Evolutionary conservation across 2,888 invertebrate species (phyloP).

Genomic region (Ormia ochracea): DNA sequence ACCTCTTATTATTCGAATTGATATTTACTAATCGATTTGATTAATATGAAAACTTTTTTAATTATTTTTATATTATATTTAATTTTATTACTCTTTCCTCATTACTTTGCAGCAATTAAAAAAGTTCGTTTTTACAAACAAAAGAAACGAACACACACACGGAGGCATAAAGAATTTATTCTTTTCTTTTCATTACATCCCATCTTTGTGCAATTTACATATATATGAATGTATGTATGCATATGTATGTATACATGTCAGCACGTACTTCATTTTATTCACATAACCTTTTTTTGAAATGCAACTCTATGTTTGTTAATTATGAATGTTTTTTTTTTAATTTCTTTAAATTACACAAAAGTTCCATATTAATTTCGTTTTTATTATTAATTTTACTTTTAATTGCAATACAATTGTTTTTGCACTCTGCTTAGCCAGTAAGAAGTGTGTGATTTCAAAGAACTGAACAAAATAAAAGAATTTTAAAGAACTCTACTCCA

Average conservation of each 20-base stretch:
- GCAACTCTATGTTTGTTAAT: background rate
- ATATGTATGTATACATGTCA: background rate
- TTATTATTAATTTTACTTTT: conserved; percentile 35
- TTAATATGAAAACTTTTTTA: no score
- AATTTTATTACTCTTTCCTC: no score
- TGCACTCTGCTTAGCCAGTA: conserved; percentile 16
- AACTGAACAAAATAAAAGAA: conserved; percentile 7
- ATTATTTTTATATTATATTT: no score
- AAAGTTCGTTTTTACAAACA: no score
- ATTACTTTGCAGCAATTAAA: no score
- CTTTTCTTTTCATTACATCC: background rate
- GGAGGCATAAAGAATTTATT: no score
- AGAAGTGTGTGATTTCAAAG: background rate
- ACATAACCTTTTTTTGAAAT: background rate
- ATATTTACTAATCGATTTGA: no score
- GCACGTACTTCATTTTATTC: background rate
- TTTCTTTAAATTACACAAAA: background rate
- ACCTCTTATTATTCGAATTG: no score
- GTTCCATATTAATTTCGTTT: background rate
- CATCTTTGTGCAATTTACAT: background rate
- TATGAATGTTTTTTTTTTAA: background rate
- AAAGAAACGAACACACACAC: no score
- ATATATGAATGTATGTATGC: background rate
- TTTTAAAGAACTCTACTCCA: background rate
- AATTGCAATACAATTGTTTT: conserved; percentile 12